Evolutionary conservation across 1,140 invertebrate genomes (phyloP), one percentile per base, ranked within the genome.

Genomic region (Sesamia nonagrioides): DNA sequence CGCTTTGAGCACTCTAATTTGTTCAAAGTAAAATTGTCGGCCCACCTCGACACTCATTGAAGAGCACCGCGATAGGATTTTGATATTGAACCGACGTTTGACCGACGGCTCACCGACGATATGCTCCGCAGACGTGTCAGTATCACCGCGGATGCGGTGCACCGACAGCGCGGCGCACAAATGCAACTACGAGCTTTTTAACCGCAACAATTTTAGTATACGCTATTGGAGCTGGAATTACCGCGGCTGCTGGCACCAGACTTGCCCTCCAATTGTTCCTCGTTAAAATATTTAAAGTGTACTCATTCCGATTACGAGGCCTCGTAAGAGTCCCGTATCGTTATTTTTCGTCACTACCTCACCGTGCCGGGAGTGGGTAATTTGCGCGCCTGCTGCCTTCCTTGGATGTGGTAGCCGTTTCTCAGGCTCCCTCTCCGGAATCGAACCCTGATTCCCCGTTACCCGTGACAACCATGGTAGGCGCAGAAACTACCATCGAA

Each of bases 371-470:
- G 96, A 98, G 95, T 98, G 97, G 97, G 97, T 98, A 98, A 97
- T 96, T 97, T 97, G 96, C 97, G 97, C 97, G 97, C 97, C 97
- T 98, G 97, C 97, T 98, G 97, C 97, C 97, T 97, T 98, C 97
- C 97, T 97, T 98, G 96, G 97, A 97, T 97, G 97, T 98, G 97
- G 97, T 98, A 98, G 97, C 97, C 97, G 96, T 98, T 97, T 98
- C 97, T 97, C 97, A 97, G 97, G 97, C 97, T 97, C 97, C 97
- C 96, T 97, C 97, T 96, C 96, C 95, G 96, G 96, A 95, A 96
- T 95, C 92, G 94, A 94, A 94, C 96, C 96, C 96, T 96, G 96
- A 97, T 96, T 96, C 96, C 95, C 96, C 96, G 96, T 97, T 98
- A 97, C 97, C 97, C 97, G 97, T 97, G 96, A 97, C 95, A 95